phyloP scores from a whole-genome alignment of 1,140 invertebrate species.

The Araneus ventricosus region DNA sequence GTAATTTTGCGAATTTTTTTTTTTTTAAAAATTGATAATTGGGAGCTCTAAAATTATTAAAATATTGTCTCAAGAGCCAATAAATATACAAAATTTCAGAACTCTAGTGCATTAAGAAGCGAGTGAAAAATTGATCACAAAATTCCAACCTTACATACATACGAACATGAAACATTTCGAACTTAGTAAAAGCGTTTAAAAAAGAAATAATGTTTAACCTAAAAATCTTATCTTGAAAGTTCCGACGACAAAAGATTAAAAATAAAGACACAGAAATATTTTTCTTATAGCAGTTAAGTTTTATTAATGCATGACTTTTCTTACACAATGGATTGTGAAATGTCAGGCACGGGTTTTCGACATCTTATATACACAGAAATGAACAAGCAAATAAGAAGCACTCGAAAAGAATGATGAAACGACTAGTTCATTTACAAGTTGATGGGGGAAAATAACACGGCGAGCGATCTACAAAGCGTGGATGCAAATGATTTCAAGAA shows the following conservation, averaged over 20 bases:
- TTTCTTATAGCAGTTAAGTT: background rate
- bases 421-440: constrained; percentile 29
- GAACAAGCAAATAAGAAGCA: background rate
- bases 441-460: background rate
- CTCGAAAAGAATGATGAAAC: constrained; percentile 4
- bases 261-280: background rate
- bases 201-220: no score
- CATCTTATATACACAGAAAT: background rate
- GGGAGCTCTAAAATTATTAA: no score
- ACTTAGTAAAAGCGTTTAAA: no score
- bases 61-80: no score
- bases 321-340: background rate
- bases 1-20: no score
- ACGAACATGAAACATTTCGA: no score
- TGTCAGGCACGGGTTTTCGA: background rate
- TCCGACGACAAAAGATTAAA: background rate
- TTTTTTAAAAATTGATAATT: no score
- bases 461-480: background rate
- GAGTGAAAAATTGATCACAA: no score
- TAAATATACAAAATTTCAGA: no score
- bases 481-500: background rate
- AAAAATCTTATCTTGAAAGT: no score
- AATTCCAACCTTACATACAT: no score
- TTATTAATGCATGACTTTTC: constrained; percentile 9
- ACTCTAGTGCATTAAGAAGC: no score